Evolutionary conservation across 2,113 vertebrate genomes (phyloP), one percentile per base, ranked within the genome.

Genomic region (Labeo rohita): DNA sequence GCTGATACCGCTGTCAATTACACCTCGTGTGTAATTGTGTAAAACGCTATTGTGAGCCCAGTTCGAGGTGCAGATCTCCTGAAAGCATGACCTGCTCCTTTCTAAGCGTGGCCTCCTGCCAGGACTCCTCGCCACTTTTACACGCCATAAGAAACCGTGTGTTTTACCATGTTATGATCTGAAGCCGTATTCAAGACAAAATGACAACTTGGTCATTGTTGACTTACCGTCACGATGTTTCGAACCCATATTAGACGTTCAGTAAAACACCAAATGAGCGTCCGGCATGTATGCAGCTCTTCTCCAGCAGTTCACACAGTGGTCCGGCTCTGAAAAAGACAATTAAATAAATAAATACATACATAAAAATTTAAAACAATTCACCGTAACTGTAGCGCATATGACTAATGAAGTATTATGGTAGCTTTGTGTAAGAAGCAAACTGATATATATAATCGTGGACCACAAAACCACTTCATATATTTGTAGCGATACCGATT

Each of bases 21-120:
- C 87, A 91, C 92, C 93, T 90, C 96, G 97, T 98, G 96, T 97
- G 96, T 93, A 96, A 96, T 94, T 96, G 95, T 96, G 98, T 98
- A 97, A 98, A 96, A 92, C 92, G 92, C 92, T 93, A 90, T 91
- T 93, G 90, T 92, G 81, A 91, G 93, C 93, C 89, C 49, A 18
- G 34, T 89, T 90, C 89, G 93, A 92, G 91, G 93, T 92, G 95
- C 94, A 94, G 94, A 92, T 94, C 91, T 93, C 90, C 91, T 90
- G 88, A 78, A 86, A 84, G 66, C 47, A 23, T 9, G 8, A 36
- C 9, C 82, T 23, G 50, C 65, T 43, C 50, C 18, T 72, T 43
- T 83, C 59, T 28, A 21, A 84, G 49, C 6, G 11, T 83, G 28
- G 5, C 65, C 77, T 80, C 43, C 18, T 80, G 39, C 36, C 36